Evolutionary conservation across 2,113 vertebrate genomes (phyloP).

Genomic region (Podiceps cristatus): DNA sequence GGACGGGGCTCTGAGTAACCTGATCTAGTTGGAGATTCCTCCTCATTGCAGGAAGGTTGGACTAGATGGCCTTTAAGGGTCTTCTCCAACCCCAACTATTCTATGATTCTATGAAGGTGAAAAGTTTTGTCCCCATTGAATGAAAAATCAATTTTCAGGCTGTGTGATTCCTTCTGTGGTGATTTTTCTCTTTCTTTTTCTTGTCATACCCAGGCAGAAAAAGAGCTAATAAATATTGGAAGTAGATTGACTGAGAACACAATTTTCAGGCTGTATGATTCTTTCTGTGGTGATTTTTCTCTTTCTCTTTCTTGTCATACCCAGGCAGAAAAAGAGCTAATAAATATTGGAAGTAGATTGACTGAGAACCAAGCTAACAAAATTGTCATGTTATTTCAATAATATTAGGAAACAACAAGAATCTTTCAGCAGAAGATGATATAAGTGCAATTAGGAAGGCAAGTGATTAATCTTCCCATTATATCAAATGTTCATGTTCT

Average conservation of each 20-base stretch:
- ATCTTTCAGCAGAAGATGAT: neutral
- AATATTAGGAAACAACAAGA: neutral
- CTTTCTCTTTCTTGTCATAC: neutral
- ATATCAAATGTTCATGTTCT: neutral
- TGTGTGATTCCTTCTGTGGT: neutral
- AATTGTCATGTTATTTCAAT: neutral
- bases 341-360: neutral
- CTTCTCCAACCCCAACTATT: neutral
- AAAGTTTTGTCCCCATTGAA: neutral
- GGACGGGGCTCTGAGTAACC: neutral
- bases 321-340: neutral
- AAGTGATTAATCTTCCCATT: neutral
- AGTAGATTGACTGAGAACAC: neutral
- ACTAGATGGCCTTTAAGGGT: neutral
- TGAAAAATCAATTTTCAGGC: neutral
- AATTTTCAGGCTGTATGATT: neutral
- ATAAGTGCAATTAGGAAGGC: neutral
- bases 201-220: neutral
- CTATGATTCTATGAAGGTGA: neutral
- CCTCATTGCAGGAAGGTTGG: rapidly evolving
- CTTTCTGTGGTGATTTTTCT: neutral
- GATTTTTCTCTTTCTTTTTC: neutral
- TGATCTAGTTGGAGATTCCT: neutral
- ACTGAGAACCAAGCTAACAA: neutral
- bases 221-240: neutral